phyloP scores from a whole-genome alignment of 2,888 invertebrate species.

The Zhuqinia jingwanae region DNA sequence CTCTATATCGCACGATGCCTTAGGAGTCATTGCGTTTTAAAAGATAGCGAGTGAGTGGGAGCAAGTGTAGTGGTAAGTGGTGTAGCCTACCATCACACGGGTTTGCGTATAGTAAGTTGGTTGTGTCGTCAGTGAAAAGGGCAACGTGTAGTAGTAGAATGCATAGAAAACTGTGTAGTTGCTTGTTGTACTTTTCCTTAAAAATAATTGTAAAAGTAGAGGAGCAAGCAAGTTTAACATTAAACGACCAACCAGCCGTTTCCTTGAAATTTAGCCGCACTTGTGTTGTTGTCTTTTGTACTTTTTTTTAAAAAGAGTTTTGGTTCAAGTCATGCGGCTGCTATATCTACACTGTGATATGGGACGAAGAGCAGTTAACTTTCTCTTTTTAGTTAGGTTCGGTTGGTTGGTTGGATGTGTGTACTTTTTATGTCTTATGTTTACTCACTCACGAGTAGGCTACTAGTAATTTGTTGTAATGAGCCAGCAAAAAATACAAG shows the following conservation, averaged over 20 bases:
- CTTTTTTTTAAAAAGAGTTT: constrained; percentile 38
- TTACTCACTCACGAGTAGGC: neutral
- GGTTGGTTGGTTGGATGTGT: constrained; percentile 15
- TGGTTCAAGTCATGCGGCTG: neutral
- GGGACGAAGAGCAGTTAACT: neutral
- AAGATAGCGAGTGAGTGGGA: constrained; percentile 41
- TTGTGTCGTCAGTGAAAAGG: constrained; percentile 14
- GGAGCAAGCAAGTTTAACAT: constrained; percentile 31
- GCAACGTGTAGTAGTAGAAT: constrained; percentile 17
- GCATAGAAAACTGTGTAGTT: constrained; percentile 3
- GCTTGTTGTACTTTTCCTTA: constrained; percentile 36
- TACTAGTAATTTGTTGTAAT: constrained; percentile 71
- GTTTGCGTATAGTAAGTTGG: too few relatives aligned
- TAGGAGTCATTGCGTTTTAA: constrained; percentile 65
- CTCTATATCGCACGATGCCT: constrained; percentile 67
- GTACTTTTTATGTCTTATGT: constrained; percentile 46
- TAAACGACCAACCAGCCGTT: constrained; percentile 40
- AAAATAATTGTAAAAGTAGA: constrained; percentile 59
- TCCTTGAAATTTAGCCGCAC: constrained; percentile 41
- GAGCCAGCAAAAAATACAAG: constrained; percentile 73
- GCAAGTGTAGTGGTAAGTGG: neutral
- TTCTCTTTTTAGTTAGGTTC: neutral
- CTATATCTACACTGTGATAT: neutral
- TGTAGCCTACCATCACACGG: too few relatives aligned
- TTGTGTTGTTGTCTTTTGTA: constrained; percentile 59